phyloP scores from a whole-genome alignment of 1,140 invertebrate species.

The Hermetia illucens region DNA sequence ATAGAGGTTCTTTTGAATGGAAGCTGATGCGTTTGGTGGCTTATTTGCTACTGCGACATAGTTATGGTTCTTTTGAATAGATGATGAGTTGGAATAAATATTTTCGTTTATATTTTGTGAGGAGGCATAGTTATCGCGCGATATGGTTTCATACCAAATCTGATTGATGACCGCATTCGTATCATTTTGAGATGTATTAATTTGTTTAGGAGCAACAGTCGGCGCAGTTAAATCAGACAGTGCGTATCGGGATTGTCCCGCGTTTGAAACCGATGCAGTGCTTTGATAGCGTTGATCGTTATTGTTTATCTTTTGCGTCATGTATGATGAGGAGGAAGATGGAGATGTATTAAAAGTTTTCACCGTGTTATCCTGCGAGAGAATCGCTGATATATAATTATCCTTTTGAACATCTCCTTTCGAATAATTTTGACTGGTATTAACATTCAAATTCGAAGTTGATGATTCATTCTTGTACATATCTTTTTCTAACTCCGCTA shows the following conservation, averaged over 20 bases:
- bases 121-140: slow-evolving; percentile 17
- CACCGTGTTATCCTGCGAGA: background rate
- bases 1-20: slow-evolving; percentile 1
- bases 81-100: slow-evolving; percentile 11
- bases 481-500: slow-evolving; percentile 46
- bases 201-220: too few species aligned
- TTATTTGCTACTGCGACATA: slow-evolving; percentile 26
- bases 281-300: slow-evolving; percentile 12
- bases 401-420: slow-evolving; percentile 23
- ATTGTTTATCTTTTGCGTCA: slow-evolving; percentile 10
- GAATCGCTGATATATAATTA: slow-evolving; percentile 3
- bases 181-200: slow-evolving; percentile 10
- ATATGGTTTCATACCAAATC: slow-evolving; percentile 32
- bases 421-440: slow-evolving; percentile 32
- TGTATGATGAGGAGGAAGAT: slow-evolving; percentile 12
- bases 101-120: slow-evolving; percentile 21
- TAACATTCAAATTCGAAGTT: slow-evolving; percentile 30
- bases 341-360: slow-evolving; percentile 3
- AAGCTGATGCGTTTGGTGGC: slow-evolving; percentile 9
- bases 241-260: background rate
- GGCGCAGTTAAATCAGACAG: too few species aligned
- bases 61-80: slow-evolving; percentile 15
- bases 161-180: slow-evolving; percentile 31
- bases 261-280: slow-evolving; percentile 5
- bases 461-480: slow-evolving; percentile 26